These are phyloP conservation scores for Condylura cristata DNA, from an alignment of 2,113 vertebrate species.

Conservation along the genomic window DNA sequence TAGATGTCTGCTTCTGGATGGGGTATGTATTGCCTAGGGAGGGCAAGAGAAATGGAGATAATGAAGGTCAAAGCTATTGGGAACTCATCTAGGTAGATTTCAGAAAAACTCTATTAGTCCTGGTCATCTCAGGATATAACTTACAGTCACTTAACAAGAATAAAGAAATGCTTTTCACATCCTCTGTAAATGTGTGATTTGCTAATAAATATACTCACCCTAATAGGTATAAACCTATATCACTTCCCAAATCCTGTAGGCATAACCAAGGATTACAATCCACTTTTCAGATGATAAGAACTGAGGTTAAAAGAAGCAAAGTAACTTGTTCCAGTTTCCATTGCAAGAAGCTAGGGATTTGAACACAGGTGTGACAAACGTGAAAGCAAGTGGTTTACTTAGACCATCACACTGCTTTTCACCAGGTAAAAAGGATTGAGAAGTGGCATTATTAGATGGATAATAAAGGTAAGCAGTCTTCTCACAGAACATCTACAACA, in stretches of 20 bases:
- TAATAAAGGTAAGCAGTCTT: not conserved
- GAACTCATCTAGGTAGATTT: not conserved
- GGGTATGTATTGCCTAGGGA: not conserved
- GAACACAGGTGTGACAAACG: not conserved
- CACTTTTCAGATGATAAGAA: slow-evolving; percentile 13
- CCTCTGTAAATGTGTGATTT: not conserved
- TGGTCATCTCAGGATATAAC: not conserved
- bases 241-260: not conserved
- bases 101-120: not conserved
- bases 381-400: not conserved
- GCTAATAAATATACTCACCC: not conserved
- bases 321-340: not conserved
- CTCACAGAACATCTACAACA: not conserved
- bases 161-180: not conserved
- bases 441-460: not conserved
- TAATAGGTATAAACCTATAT: not conserved
- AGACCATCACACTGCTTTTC: not conserved
- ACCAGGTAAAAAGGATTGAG: not conserved
- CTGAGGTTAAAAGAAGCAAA: not conserved
- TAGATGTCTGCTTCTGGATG: not conserved
- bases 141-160: not conserved
- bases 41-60: not conserved
- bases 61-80: not conserved
- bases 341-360: not conserved
- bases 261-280: not conserved